phyloP scores from a whole-genome alignment of 2,797 vertebrate species.

The Catostomus latipinnis region DNA sequence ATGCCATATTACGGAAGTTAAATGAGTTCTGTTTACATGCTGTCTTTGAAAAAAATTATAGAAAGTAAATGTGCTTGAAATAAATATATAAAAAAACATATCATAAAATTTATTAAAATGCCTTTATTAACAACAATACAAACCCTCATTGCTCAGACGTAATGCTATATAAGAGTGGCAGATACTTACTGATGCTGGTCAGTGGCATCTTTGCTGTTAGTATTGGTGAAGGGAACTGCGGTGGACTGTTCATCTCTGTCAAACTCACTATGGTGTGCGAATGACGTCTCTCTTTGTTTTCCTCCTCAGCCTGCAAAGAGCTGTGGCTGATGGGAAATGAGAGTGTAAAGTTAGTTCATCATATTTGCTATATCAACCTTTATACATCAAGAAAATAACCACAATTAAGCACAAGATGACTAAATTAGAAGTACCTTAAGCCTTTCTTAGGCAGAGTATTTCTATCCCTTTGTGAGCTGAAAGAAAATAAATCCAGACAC shows the following conservation, averaged over 20 bases:
- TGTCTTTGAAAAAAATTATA: too few species aligned
- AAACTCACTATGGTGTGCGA: constrained; percentile 85
- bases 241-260: constrained; percentile 81
- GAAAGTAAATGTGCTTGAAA: too few species aligned
- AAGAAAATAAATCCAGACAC: not conserved
- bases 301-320: constrained; percentile 83
- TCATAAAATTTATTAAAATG: too few species aligned
- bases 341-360: not conserved
- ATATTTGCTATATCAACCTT: not conserved
- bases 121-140: not conserved
- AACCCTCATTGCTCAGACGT: not conserved
- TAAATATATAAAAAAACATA: too few species aligned
- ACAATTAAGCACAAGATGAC: not conserved
- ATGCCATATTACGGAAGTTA: too few species aligned
- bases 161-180: not conserved
- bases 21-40: too few species aligned
- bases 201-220: constrained; percentile 79
- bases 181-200: constrained; percentile 82
- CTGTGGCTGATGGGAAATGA: constrained; percentile 54
- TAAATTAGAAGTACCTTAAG: constrained; percentile 81
- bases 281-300: constrained; percentile 89
- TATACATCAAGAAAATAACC: constrained; percentile 4
- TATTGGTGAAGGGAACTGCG: constrained; percentile 86
- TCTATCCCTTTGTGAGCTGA: constrained; percentile 82
- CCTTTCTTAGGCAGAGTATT: constrained; percentile 97